A percentile compares a stretch with the other conserved stretches of the same genome.
These are phyloP conservation scores for Buphagus erythrorhynchus DNA, from an alignment of 2,797 vertebrate species.

Conservation along the genomic window DNA sequence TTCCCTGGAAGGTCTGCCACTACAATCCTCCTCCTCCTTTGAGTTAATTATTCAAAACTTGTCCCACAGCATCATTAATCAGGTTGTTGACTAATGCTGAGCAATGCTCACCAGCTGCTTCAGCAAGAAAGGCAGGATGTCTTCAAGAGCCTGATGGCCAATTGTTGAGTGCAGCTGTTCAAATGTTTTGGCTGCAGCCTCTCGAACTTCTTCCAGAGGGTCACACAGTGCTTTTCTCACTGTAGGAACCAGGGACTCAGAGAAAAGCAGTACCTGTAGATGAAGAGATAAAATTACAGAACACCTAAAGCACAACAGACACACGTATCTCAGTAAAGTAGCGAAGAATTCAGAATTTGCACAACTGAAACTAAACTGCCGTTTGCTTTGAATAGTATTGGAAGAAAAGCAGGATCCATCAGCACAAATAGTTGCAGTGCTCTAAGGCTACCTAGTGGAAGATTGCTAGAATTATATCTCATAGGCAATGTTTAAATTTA, in stretches of 20 bases:
- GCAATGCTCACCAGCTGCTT: slow-evolving; percentile 89
- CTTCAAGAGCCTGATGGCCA: slow-evolving; percentile 95
- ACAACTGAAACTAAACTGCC: not conserved
- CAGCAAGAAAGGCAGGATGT: slow-evolving; percentile 93
- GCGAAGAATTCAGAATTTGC: not conserved
- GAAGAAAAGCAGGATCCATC: not conserved
- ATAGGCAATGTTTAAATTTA: not conserved
- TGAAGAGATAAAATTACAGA: not conserved
- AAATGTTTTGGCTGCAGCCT: slow-evolving; percentile 97
- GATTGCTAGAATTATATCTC: not conserved
- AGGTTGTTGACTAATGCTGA: not conserved
- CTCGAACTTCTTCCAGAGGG: slow-evolving; percentile 94
- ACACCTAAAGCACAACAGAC: not conserved
- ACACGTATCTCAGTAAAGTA: not conserved
- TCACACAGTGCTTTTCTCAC: slow-evolving; percentile 97
- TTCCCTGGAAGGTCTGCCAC: not conserved
- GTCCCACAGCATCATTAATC: not conserved
- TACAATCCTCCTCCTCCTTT: not conserved
- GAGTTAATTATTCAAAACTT: not conserved
- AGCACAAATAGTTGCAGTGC: not conserved
- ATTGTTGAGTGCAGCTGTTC: slow-evolving; percentile 98
- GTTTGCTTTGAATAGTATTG: not conserved
- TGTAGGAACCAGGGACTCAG: slow-evolving; percentile 94
- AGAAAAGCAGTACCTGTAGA: slow-evolving; percentile 92
- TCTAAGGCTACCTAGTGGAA: not conserved